These are phyloP conservation scores for Drepana arcuata DNA, from an alignment of 1,140 invertebrate genomes.

Conservation along the genomic window DNA sequence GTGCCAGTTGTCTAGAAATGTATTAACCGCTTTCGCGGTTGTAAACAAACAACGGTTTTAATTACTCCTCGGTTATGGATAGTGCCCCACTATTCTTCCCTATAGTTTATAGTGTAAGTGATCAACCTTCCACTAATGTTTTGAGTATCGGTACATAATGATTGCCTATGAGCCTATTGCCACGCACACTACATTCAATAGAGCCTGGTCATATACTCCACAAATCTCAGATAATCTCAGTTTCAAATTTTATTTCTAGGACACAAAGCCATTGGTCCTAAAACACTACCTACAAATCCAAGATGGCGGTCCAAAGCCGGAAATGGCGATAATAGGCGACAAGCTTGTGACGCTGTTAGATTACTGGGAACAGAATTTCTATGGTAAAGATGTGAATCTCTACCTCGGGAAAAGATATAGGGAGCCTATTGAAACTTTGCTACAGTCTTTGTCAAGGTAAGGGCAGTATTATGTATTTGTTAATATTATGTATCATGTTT, in stretches of 20 bases:
- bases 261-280: conserved; percentile 50
- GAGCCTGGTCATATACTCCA: too few relatives aligned
- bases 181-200: too few relatives aligned
- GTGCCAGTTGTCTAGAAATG: too few relatives aligned
- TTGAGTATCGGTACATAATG: too few relatives aligned
- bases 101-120: too few relatives aligned
- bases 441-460: conserved; percentile 52
- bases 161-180: too few relatives aligned
- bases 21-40: too few relatives aligned
- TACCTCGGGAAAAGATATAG: conserved; percentile 35
- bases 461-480: conserved; percentile 3
- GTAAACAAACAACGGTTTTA: too few relatives aligned
- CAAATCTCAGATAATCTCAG: too few relatives aligned
- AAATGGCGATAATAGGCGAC: conserved; percentile 52
- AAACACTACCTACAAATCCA: conserved; percentile 34
- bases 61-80: too few relatives aligned
- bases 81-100: too few relatives aligned
- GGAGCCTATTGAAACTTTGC: conserved; percentile 40
- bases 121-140: too few relatives aligned
- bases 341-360: conserved; percentile 58
- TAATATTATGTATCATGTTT: neutral
- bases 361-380: conserved; percentile 62
- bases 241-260: conserved; percentile 44
- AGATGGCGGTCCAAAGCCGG: conserved; percentile 39
- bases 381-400: conserved; percentile 12